These are phyloP conservation scores for Hetaerina titia DNA, from an alignment of 2,888 invertebrate species.

Conservation along the genomic window DNA sequence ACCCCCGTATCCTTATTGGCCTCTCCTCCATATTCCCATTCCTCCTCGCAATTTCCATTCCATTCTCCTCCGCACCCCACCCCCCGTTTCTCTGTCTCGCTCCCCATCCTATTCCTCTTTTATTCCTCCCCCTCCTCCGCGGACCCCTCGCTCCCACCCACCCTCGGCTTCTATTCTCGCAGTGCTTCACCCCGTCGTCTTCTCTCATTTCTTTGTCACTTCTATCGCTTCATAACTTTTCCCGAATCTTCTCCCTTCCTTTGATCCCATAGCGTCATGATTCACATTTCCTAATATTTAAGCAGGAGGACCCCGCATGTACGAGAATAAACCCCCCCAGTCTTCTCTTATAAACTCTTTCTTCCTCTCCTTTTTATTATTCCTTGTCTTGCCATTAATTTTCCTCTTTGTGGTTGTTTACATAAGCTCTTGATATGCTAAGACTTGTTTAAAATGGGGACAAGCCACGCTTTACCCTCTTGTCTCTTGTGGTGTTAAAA, in stretches of 20 bases:
- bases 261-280: conserved; percentile 21
- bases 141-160: not conserved
- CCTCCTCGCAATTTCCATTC: not conserved
- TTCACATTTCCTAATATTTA: conserved; percentile 23
- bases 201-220: not conserved
- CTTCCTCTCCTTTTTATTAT: conserved; percentile 1
- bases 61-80: not conserved
- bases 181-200: not conserved
- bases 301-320: not conserved
- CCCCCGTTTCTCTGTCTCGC: not conserved
- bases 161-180: not conserved
- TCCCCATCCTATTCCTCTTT: not conserved
- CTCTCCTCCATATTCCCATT: not conserved
- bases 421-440: not conserved
- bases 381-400: conserved; percentile 10
- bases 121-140: not conserved
- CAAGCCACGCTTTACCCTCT: not conserved
- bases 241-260: not conserved
- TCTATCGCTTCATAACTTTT: conserved; percentile 29
- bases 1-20: not conserved
- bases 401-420: conserved; percentile 36
- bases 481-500: not conserved
- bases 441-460: not conserved
- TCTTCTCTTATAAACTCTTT: not conserved
- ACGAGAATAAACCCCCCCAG: conserved; percentile 21